Evolutionary conservation across 1,140 invertebrate genomes (phyloP).

Genomic region (Calliphora vicina): DNA sequence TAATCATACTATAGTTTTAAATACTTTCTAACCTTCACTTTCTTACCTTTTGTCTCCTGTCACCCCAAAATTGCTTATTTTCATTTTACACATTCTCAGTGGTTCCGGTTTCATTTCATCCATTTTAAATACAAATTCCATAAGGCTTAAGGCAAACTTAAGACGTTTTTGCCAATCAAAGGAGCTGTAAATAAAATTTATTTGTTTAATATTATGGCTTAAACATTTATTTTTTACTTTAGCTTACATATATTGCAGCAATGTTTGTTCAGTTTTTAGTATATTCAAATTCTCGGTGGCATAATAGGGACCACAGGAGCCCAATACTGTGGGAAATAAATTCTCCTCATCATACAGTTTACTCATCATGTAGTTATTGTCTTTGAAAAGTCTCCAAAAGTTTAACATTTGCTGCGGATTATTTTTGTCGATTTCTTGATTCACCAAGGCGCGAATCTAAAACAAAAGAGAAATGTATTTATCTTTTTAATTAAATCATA

Average conservation of each 20-base stretch:
- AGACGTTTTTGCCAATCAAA: conserved; percentile 55
- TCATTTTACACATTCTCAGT: conserved; percentile 58
- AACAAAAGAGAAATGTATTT: too few relatives aligned
- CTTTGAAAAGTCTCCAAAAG: conserved; percentile 57
- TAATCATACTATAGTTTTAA: too few relatives aligned
- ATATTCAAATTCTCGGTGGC: conserved; percentile 54
- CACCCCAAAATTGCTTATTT: conserved; percentile 54
- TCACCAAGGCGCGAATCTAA: conserved; percentile 54
- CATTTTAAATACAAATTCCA: conserved; percentile 56
- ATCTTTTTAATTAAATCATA: too few relatives aligned
- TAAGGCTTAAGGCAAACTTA: conserved; percentile 55
- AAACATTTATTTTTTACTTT: too few relatives aligned
- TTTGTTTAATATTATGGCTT: too few relatives aligned
- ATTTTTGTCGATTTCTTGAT: conserved; percentile 57
- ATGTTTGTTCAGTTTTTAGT: conserved; percentile 51
- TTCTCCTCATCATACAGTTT: conserved; percentile 60
- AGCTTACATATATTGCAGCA: conserved; percentile 56
- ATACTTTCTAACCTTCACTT: too few relatives aligned
- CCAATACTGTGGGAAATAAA: conserved; percentile 54
- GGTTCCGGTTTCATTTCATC: conserved; percentile 61
- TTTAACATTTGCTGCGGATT: conserved; percentile 58
- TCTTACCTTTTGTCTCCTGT: conserved; percentile 46
- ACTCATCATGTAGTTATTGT: conserved; percentile 62
- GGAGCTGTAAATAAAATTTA: conserved; percentile 35
- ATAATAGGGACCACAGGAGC: conserved; percentile 58